Percentiles rank a stretch among this genome's conserved stretches.
Conservation (phyloP, 2,888 invertebrate genomes). For the Pycnomerus fuliginosus region DNA sequence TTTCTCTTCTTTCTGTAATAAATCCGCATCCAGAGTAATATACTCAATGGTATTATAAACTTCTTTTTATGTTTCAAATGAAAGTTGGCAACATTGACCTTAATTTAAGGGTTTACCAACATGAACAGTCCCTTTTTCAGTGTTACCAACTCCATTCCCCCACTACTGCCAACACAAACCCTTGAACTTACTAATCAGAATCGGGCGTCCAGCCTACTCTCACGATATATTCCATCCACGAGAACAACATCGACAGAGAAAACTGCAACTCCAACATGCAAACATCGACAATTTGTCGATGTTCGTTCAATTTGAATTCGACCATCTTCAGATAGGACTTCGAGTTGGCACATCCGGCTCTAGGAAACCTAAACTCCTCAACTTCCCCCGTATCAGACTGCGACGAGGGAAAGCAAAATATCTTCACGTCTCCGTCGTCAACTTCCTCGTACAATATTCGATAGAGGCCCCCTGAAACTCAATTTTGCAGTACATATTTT, state of each 20-base stretch:
- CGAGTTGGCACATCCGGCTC: slow-evolving; percentile 88
- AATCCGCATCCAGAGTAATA: too few species aligned
- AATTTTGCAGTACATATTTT: too few species aligned
- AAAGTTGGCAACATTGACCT: too few species aligned
- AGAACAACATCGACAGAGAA: slow-evolving; percentile 77
- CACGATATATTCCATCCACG: slow-evolving; percentile 94
- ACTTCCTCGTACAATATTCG: slow-evolving; percentile 85
- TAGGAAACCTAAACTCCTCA: slow-evolving; percentile 85
- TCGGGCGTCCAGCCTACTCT: slow-evolving; percentile 95
- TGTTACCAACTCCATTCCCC: background rate
- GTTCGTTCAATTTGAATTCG: slow-evolving; percentile 68
- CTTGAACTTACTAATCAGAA: slow-evolving; percentile 73
- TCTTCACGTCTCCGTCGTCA: slow-evolving; percentile 87
- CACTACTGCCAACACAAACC: background rate
- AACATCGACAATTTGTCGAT: slow-evolving; percentile 71
- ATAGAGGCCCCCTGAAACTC: slow-evolving; percentile 65
- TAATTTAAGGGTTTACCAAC: too few species aligned
- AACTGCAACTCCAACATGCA: slow-evolving; percentile 74
- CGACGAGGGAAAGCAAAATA: slow-evolving; percentile 85
- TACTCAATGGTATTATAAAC: too few species aligned
- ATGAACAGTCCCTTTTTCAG: too few species aligned
- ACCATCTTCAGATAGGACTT: slow-evolving; percentile 85
- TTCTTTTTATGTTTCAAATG: too few species aligned
- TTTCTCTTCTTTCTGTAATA: too few species aligned
- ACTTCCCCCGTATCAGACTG: slow-evolving; percentile 76